Conservation (phyloP, 2,113 vertebrate genomes). For the Mesitornis unicolor region DNA sequence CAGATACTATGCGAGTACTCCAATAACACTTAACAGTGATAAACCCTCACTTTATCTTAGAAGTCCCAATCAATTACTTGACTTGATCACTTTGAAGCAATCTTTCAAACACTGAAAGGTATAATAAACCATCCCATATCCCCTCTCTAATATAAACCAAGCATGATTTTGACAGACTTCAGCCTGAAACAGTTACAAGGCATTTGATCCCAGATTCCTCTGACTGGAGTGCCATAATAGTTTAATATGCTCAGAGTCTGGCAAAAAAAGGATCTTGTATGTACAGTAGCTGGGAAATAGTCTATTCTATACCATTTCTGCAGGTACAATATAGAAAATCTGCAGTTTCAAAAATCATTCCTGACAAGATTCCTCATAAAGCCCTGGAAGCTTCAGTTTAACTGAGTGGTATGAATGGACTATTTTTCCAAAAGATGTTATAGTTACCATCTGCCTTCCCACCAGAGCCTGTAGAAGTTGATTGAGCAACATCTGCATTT, state of each 20-base stretch:
- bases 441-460: not conserved
- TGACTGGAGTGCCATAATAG: not conserved
- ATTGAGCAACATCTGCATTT: not conserved
- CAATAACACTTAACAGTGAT: not conserved
- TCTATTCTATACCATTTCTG: not conserved
- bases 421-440: not conserved
- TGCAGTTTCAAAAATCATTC: not conserved
- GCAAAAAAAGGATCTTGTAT: not conserved
- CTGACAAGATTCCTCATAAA: not conserved
- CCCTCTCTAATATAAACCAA: not conserved
- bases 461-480: not conserved
- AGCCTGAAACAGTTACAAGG: not conserved
- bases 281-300: not conserved
- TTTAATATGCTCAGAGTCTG: not conserved
- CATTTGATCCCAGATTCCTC: not conserved
- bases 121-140: not conserved
- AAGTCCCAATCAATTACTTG: not conserved
- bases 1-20: not conserved
- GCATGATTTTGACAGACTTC: not conserved
- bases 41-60: not conserved
- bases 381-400: not conserved
- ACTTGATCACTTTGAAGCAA: not conserved
- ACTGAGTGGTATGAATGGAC: fast-evolving
- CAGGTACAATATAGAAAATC: not conserved
- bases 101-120: not conserved